Conservation (phyloP, 2,113 vertebrate species). For the Dipodomys stephensi region DNA sequence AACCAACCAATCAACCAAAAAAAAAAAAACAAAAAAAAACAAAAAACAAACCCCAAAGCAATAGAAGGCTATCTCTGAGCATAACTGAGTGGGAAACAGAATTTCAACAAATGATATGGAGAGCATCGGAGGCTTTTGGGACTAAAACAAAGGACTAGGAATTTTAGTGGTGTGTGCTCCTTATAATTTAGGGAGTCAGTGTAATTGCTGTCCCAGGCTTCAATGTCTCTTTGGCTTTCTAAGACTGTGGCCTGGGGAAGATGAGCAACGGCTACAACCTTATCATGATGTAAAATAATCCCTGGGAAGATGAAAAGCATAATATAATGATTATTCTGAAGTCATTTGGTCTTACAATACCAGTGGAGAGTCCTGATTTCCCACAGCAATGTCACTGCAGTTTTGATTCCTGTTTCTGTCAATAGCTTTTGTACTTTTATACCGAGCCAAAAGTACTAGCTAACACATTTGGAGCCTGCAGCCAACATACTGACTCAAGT, state of each 20-base stretch:
- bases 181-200: background rate
- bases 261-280: background rate
- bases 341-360: background rate
- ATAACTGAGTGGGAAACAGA: background rate
- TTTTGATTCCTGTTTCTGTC: background rate
- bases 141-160: background rate
- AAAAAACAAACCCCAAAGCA: no score
- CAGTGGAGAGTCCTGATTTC: background rate
- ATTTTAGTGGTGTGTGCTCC: background rate
- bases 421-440: constrained; percentile 17
- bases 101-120: background rate
- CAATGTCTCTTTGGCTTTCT: background rate
- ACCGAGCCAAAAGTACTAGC: background rate
- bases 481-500: background rate
- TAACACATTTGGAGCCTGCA: background rate
- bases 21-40: background rate
- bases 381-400: background rate
- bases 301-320: background rate
- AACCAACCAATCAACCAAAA: no score
- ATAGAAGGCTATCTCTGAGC: background rate
- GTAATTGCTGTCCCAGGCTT: background rate
- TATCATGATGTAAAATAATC: background rate
- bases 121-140: background rate
- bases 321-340: background rate
- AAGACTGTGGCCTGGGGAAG: background rate